Base-by-base conservation (phyloP, 2,113 vertebrate species). In the Accipiter virgatus region DNA sequence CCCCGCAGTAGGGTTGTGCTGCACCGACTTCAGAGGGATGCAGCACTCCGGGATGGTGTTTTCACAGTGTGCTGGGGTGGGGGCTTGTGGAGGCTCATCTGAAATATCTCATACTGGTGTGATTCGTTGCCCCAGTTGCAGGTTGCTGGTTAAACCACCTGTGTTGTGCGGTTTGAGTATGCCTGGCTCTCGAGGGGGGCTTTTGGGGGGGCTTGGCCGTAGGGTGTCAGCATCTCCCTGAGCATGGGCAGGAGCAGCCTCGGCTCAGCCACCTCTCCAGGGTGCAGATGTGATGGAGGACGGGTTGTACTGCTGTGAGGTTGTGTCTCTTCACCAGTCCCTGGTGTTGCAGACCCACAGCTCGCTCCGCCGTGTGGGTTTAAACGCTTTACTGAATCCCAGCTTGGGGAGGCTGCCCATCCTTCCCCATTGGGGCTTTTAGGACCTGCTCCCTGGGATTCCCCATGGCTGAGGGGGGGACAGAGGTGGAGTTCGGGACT, bases 351-450 rank as follows among this genome's bases (percentile, higher is more conserved):
- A 20, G 77, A 55, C 38, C 42, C 4, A 1, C 5, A 0, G 1
- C 45, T 95, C 2, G 0, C 59, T 25, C 29, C 19, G 26, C 62
- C 0, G 0, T 0, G 1, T 10, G 43, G 22, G 8, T 53, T 52
- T 50, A 11, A 53, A 31, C 2, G 2, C 11, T 29, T 25, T 11
- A 3, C 58, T n/a, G 26, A 22, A 7, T 12, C 56, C 50, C 70
- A 65, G 68, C 34, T 10, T 2, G 0, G 23, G 38, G 40, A 20
- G 4, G 29, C 78, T 74, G 50, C 50, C 36, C 12, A 1, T 20
- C 77, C 45, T 43, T 81, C 52, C 62, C 2, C 0, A 15, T n/a
- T 1, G 0, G 32, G 10, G 18, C 20, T 42, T n/a, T 16, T 9
- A 22, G 43, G 58, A 25, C 29, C 34, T 50, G 25, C 14, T 63